Percentiles rank a stretch among this genome's conserved stretches.
phyloP scores from a whole-genome alignment of 1,140 invertebrate species.

The Thrips palmi region DNA sequence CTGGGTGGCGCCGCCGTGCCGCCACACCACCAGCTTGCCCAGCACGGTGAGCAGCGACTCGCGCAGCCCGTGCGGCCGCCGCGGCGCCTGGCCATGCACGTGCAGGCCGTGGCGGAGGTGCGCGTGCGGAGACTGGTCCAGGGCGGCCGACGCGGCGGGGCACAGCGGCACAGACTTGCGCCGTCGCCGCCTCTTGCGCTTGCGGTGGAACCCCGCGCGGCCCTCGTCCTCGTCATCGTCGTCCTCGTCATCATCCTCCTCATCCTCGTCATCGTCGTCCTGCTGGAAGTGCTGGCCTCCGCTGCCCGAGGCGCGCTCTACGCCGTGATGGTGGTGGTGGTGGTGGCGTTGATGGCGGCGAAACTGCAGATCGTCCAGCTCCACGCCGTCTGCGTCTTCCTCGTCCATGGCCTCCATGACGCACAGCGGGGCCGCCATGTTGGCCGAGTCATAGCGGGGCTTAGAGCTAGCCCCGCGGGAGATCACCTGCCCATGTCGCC shows the following conservation, averaged over 20 bases:
- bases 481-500: too few species aligned
- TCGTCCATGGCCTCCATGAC: conserved; percentile 11
- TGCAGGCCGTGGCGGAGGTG: conserved; percentile 9
- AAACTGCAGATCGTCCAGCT: too few species aligned
- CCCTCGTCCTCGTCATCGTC: conserved; percentile 7
- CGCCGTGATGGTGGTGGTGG: conserved; percentile 6
- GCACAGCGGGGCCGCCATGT: conserved; percentile 7
- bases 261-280: conserved; percentile 11
- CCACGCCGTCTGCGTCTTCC: too few species aligned
- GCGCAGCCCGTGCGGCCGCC: conserved; percentile 25
- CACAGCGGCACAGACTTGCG: conserved; percentile 14
- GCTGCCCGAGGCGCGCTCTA: conserved; percentile 9
- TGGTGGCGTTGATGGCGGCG: too few species aligned
- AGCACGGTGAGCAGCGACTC: conserved; percentile 43
- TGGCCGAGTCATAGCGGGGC: too few species aligned
- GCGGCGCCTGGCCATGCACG: conserved; percentile 23
- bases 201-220: background rate
- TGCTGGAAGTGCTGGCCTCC: background rate
- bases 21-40: conserved; percentile 42
- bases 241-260: conserved; percentile 7
- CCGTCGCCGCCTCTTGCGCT: conserved; percentile 13
- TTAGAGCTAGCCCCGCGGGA: too few species aligned
- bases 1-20: conserved; percentile 19
- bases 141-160: conserved; percentile 5
- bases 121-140: conserved; percentile 8